Conservation (phyloP, 2,113 vertebrate genomes). For the Pardalotus punctatus region DNA sequence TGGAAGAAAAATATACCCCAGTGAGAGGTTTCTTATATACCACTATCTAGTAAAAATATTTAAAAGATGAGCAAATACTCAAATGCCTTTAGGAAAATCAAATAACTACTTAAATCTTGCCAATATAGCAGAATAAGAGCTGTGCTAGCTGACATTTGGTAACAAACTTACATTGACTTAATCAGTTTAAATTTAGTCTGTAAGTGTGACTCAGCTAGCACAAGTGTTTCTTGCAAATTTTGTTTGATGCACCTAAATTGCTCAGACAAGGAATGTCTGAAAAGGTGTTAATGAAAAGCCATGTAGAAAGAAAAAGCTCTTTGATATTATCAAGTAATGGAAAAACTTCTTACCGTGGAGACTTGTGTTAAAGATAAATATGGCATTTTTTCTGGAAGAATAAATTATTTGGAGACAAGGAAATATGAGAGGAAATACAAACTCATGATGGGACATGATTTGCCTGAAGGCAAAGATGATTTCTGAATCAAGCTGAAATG, state of each 20-base stretch:
- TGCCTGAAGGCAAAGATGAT: neutral
- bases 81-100: neutral
- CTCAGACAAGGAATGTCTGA: neutral
- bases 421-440: neutral
- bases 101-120: neutral
- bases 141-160: neutral
- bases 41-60: neutral
- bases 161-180: neutral
- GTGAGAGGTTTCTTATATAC: neutral
- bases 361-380: neutral
- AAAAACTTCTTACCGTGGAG: neutral
- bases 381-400: neutral
- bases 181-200: neutral
- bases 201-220: neutral
- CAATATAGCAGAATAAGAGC: neutral
- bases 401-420: neutral
- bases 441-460: neutral
- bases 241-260: neutral
- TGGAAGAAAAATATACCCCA: neutral
- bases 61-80: neutral
- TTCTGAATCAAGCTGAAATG: neutral
- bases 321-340: neutral
- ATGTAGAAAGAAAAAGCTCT: neutral
- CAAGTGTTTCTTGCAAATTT: neutral
- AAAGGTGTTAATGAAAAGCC: neutral